Evolutionary conservation across 2,113 vertebrate species (phyloP).

Genomic region (Crotalus horridus): DNA sequence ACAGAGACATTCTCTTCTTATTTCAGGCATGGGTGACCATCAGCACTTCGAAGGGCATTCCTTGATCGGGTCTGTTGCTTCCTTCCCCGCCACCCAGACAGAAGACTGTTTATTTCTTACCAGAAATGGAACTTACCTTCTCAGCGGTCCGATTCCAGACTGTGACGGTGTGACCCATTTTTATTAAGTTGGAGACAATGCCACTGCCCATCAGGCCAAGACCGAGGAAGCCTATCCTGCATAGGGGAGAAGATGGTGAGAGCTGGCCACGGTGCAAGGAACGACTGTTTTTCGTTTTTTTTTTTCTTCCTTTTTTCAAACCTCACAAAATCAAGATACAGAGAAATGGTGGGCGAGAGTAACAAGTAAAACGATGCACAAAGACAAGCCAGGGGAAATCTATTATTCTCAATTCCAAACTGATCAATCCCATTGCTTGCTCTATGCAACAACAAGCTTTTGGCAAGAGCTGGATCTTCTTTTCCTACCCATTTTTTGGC

Average conservation of each 20-base stretch:
- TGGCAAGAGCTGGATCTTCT: not conserved
- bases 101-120: not conserved
- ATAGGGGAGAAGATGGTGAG: constrained; percentile 33
- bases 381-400: not conserved
- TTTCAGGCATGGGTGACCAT: not conserved
- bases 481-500: not conserved
- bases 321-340: too few species aligned
- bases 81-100: not conserved
- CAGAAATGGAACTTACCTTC: constrained; percentile 77
- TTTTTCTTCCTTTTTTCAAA: rapidly evolving
- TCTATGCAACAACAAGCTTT: not conserved
- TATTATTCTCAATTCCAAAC: not conserved
- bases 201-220: constrained; percentile 97
- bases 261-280: not conserved
- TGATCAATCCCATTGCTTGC: too few species aligned
- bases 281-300: not conserved
- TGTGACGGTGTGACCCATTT: constrained; percentile 97
- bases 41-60: not conserved
- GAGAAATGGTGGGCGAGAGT: not conserved
- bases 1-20: not conserved
- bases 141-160: constrained; percentile 98
- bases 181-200: constrained; percentile 95
- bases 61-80: not conserved
- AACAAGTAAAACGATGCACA: not conserved
- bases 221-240: constrained; percentile 97